Conservation (phyloP, 2,113 vertebrate species). For the Ptyas mucosa region DNA sequence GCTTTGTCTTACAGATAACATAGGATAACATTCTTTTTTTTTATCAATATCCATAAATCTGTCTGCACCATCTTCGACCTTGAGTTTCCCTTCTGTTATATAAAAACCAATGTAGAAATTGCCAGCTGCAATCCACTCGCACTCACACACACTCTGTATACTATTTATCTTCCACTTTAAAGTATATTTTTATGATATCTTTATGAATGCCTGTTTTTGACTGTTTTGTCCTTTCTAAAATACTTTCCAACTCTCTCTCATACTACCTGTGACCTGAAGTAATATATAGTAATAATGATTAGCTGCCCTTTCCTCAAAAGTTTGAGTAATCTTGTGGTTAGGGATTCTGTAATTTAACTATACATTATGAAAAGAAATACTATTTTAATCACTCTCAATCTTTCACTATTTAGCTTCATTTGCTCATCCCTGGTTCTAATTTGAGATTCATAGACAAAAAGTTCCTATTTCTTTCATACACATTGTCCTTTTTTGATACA, state of each 20-base stretch:
- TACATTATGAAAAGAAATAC: background rate
- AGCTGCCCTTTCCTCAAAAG: background rate
- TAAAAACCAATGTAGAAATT: background rate
- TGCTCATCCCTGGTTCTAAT: background rate
- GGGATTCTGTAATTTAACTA: background rate
- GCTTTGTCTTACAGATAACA: background rate
- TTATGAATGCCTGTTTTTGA: background rate
- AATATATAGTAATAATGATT: background rate
- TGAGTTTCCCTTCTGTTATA: background rate
- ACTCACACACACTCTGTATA: background rate
- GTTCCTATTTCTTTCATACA: background rate
- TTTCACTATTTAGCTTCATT: background rate
- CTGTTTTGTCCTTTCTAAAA: background rate
- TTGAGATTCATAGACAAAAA: background rate
- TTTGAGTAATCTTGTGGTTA: background rate
- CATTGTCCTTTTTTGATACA: background rate
- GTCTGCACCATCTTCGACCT: background rate
- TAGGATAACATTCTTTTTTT: constrained; percentile 1
- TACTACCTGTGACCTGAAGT: background rate
- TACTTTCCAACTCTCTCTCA: background rate
- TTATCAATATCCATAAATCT: constrained; percentile 5
- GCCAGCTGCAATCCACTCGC: background rate
- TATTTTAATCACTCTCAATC: background rate
- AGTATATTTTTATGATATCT: background rate
- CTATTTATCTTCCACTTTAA: background rate